Percentiles rank a stretch among this genome's conserved stretches.
Evolutionary conservation across 2,888 invertebrate species (phyloP).

Genomic region (Drosophila antonietae): DNA sequence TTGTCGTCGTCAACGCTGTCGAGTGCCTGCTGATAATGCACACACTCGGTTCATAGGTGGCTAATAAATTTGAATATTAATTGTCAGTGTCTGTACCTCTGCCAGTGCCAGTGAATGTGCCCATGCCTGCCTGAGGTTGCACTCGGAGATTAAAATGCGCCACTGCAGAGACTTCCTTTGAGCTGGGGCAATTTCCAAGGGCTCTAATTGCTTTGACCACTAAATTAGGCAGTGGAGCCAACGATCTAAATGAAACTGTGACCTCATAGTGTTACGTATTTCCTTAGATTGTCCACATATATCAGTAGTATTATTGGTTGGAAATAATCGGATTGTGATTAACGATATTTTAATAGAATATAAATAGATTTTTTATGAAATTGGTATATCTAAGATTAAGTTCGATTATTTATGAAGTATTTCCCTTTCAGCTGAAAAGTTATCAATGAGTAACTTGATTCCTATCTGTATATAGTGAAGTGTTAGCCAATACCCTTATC

Average conservation of each 20-base stretch:
- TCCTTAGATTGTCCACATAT: neutral
- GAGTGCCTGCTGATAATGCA: slow-evolving; percentile 82
- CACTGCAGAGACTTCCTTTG: slow-evolving; percentile 34
- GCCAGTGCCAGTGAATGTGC: slow-evolving; percentile 47
- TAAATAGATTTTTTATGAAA: neutral
- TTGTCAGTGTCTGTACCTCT: slow-evolving; percentile 74
- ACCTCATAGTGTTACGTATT: no score
- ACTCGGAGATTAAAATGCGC: slow-evolving; percentile 69
- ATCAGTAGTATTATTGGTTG: neutral
- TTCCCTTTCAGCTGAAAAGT: no score
- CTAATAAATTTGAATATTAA: slow-evolving; percentile 84
- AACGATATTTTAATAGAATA: neutral
- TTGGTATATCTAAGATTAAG: neutral
- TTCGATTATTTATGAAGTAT: no score
- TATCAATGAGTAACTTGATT: no score
- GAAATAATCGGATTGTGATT: neutral
- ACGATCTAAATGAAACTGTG: neutral
- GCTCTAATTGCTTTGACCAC: slow-evolving; percentile 36
- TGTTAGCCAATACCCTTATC: no score
- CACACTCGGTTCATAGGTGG: slow-evolving; percentile 83
- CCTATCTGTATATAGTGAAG: no score
- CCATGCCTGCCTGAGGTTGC: slow-evolving; percentile 53
- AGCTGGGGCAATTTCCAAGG: slow-evolving; percentile 6
- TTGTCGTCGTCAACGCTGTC: slow-evolving; percentile 42
- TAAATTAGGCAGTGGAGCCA: slow-evolving; percentile 8